A percentile compares a stretch with the other conserved stretches of the same genome.
Conservation (phyloP, 2,113 vertebrate species). For the Crotophaga sulcirostris region DNA sequence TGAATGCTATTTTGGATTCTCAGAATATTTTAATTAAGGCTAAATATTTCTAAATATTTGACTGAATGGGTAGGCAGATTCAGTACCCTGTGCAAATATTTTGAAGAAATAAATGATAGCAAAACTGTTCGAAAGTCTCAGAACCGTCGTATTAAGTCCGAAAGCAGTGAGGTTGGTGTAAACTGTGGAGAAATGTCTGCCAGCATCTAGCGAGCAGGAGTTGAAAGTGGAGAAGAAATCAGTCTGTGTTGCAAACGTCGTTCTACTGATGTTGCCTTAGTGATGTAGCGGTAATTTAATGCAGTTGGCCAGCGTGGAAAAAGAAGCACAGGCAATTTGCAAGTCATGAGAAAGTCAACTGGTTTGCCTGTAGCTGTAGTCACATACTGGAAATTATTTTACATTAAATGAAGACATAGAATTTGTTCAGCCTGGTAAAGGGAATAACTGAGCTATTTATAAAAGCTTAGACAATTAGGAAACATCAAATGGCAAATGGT, state of each 20-base stretch:
- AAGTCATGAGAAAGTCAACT: not conserved
- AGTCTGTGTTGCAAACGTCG: constrained; percentile 4
- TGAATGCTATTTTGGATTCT: not conserved
- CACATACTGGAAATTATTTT: not conserved
- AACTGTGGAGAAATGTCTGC: not conserved
- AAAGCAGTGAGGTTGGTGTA: not conserved
- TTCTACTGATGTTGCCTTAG: constrained; percentile 34
- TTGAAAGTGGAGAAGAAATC: constrained; percentile 26
- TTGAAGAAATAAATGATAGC: not conserved
- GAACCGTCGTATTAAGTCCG: not conserved
- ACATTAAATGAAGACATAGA: not conserved
- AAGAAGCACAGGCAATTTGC: not conserved
- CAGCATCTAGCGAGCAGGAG: not conserved
- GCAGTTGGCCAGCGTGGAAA: not conserved
- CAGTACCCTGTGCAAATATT: not conserved
- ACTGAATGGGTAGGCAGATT: not conserved
- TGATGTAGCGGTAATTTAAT: constrained; percentile 25
- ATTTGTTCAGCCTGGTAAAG: not conserved
- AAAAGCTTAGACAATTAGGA: not conserved
- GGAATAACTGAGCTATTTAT: not conserved
- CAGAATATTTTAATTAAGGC: not conserved
- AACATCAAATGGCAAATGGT: not conserved
- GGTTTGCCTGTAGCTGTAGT: not conserved
- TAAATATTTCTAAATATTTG: not conserved
- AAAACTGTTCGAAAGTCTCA: not conserved